These are phyloP conservation scores for Cherax quadricarinatus DNA, from an alignment of 1,140 invertebrate genomes.

Conservation along the genomic window DNA sequence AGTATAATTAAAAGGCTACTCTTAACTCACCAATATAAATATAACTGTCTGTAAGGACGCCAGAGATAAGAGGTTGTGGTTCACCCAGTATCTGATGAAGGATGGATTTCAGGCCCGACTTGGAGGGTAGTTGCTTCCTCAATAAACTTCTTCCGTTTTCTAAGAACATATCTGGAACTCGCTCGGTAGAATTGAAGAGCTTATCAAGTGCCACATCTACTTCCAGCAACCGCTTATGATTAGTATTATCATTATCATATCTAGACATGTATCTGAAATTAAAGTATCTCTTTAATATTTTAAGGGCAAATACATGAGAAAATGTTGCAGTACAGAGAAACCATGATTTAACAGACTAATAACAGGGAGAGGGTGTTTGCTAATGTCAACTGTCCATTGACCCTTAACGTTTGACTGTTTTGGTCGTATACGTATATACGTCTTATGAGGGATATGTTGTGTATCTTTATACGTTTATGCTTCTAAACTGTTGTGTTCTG, in stretches of 20 bases:
- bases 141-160: neutral
- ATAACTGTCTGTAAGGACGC: neutral
- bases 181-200: neutral
- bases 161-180: slow-evolving; percentile 8
- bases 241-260: neutral
- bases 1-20: too few relatives aligned
- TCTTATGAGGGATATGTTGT: too few relatives aligned
- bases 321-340: too few relatives aligned
- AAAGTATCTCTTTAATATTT: neutral
- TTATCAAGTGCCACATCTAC: slow-evolving; percentile 8
- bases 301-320: neutral
- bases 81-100: slow-evolving; percentile 13
- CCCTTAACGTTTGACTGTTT: too few relatives aligned
- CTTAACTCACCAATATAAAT: slow-evolving; percentile 17
- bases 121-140: neutral
- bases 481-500: too few relatives aligned
- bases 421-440: too few relatives aligned
- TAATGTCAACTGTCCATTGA: too few relatives aligned
- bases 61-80: neutral
- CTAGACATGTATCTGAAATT: slow-evolving; percentile 17
- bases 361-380: too few relatives aligned
- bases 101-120: slow-evolving; percentile 5
- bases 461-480: too few relatives aligned
- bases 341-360: too few relatives aligned
- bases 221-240: neutral